Evolutionary conservation across 2,797 vertebrate species (phyloP), one percentile per base, ranked within the genome.

Genomic region (Phrynocephalus forsythii): DNA sequence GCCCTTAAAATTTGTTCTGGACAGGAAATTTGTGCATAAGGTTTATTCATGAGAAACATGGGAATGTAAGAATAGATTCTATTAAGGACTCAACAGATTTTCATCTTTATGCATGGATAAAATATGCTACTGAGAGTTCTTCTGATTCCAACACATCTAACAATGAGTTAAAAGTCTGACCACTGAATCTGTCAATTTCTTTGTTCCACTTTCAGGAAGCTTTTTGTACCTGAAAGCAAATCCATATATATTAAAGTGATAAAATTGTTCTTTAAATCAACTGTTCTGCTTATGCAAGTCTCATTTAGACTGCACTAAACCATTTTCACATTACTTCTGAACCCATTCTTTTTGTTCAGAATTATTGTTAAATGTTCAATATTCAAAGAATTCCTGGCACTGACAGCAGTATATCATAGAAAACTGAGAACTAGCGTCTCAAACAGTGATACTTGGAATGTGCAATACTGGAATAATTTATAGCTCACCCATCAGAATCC

Each of bases 161-260:
- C 69, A 82, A 83, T 48, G 44, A 22, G 60, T 71, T 71, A 33
- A 16, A 77, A 72, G 16, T 5, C 3, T 73, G 11, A 76, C 26
- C 9, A 84, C 30, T 76, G 24, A 85, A 77, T 33, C 10, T 86
- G 60, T n/a, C 26, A 92, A 88, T 9, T 84, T 15, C 77, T 80
- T 30, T 79, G 44, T 30, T 88, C 91, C 89, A 90, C 80, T 91
- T 88, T n/a, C 86, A 18, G 82, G 77, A 91, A 78, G 30, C 87
- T 68, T 79, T 71, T 87, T 66, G 86, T 60, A 82, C 82, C 68
- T 88, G 60, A 72, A 33, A 87, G 1, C 13, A 28, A 48, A 90
- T 87, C 5, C 38, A 67, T 0, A 79, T 4, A 52, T 90, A 90
- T 79, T 87, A 63, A 20, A 6, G 11, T 5, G 26, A 73, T 63